phyloP scores from a whole-genome alignment of 2,113 vertebrate species.

The Myotis brandtii region DNA sequence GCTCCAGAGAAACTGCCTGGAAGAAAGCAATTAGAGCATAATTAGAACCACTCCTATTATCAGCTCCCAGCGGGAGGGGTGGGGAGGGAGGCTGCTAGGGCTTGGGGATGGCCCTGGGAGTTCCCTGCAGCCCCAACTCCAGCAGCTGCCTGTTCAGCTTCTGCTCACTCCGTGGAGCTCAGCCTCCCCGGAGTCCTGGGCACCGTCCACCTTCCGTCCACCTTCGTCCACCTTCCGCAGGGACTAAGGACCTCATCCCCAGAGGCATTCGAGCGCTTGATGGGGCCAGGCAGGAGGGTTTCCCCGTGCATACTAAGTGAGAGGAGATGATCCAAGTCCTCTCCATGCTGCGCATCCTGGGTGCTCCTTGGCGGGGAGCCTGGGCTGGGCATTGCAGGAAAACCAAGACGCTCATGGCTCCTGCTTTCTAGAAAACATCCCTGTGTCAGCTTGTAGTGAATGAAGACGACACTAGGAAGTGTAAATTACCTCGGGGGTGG shows the following conservation, averaged over 20 bases:
- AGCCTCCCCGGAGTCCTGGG: not conserved
- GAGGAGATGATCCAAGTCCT: not conserved
- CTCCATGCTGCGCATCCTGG: not conserved
- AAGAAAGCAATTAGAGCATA: slow-evolving; percentile 80
- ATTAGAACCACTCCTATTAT: slow-evolving; percentile 76
- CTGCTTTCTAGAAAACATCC: slow-evolving; percentile 52
- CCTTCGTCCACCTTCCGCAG: not conserved
- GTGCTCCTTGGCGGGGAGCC: not conserved
- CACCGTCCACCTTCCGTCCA: not conserved
- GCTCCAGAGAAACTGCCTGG: slow-evolving; percentile 76
- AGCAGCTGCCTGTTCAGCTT: not conserved
- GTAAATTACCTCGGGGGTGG: not conserved
- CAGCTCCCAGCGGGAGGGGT: slow-evolving; percentile 42
- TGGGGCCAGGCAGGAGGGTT: not conserved
- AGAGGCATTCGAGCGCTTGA: not conserved
- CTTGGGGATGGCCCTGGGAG: not conserved
- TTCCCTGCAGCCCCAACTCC: slow-evolving; percentile 50
- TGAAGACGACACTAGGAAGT: not conserved
- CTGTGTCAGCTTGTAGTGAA: not conserved
- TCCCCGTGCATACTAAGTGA: not conserved
- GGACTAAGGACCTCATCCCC: not conserved
- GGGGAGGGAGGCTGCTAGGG: not conserved
- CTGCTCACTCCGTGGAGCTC: not conserved
- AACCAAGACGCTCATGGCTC: not conserved
- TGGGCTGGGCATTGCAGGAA: not conserved